Base-by-base conservation (phyloP, 2,113 vertebrate species). In the Mola mola region DNA sequence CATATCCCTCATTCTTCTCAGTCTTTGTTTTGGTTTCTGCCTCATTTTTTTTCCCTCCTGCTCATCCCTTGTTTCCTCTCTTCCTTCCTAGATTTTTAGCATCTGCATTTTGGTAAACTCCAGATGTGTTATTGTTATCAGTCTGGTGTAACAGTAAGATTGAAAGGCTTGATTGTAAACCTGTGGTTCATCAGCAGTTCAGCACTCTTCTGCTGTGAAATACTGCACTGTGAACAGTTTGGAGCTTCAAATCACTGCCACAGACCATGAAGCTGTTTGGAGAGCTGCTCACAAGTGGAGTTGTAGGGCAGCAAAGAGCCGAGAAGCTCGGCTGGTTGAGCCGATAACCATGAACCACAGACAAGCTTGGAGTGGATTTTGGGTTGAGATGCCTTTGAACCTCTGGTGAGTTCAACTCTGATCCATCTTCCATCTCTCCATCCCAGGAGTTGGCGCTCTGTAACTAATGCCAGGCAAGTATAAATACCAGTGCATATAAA, bases 391-490 rank as follows among this genome's bases (percentile, higher is more conserved):
- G 43, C 28, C 59, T 82, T 83, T 87, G 84, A 85, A 77, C 40
- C 48, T 25, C 47, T 29, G 36, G 67, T 76, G 74, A 79, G 68
- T 83, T 71, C 31, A 48, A 57, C 65, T 28, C 43, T 55, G 51
- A 71, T 69, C 51, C 66, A 41, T 17, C 68, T 73, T 85, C 81
- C 75, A 40, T 72, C 31, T 20, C 66, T 75, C 26, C 50, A 63
- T 88, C 78, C 86, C 75, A 71, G 69, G 50, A 66, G 74, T 65
- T 85, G 81, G 46, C 83, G 81, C 74, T 83, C 41, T 74, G 65
- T 83, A 79, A 85, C 86, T 72, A 66, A 79, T 66, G 75, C 72
- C 85, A 87, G 66, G 47, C 59, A 4, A 70, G 70, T 75, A 38
- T 25, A 76, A 75, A 63, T 69, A 70, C 70, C 44, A 65, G 68